phyloP scores from a whole-genome alignment of 1,140 invertebrate genomes.

The Pseudobourletiella spinata region DNA sequence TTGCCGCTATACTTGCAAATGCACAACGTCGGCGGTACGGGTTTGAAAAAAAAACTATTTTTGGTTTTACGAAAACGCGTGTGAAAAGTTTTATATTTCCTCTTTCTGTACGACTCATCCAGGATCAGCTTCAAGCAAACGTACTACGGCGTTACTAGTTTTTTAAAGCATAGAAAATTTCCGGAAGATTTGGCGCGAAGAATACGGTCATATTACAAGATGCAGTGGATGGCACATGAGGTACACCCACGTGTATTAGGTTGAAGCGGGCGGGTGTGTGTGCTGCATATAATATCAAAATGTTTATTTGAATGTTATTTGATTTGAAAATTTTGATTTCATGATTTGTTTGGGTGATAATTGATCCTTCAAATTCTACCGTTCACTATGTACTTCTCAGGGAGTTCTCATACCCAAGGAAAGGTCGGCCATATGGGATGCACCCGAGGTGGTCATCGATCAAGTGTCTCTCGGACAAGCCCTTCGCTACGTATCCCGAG shows the following conservation, averaged over 20 bases:
- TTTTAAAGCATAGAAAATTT: conserved; percentile 26
- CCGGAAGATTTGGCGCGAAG: conserved; percentile 6
- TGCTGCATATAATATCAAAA: too few relatives aligned
- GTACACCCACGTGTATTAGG: too few relatives aligned
- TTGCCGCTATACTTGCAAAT: conserved; percentile 29
- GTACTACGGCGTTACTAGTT: conserved; percentile 19
- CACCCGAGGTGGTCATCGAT: conserved; percentile 14
- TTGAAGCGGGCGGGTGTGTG: too few relatives aligned
- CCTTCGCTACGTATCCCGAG: conserved; percentile 9
- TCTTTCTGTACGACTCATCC: neutral
- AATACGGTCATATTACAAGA: conserved; percentile 24
- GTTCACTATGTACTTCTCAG: neutral
- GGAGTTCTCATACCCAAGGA: conserved; percentile 26
- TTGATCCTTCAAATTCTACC: too few relatives aligned
- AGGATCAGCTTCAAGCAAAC: conserved; percentile 30
- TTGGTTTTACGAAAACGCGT: neutral
- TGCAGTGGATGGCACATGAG: conserved; percentile 26
- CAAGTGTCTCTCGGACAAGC: conserved; percentile 15
- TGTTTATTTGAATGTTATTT: too few relatives aligned
- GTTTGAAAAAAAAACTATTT: too few relatives aligned
- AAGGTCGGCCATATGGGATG: conserved; percentile 26
- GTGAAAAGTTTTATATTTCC: neutral
- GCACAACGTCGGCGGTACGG: conserved; percentile 14
- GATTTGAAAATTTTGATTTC: too few relatives aligned
- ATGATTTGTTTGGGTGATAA: too few relatives aligned